Conservation (phyloP, 1,140 invertebrate species). For the Brevipalpus yothersi region DNA sequence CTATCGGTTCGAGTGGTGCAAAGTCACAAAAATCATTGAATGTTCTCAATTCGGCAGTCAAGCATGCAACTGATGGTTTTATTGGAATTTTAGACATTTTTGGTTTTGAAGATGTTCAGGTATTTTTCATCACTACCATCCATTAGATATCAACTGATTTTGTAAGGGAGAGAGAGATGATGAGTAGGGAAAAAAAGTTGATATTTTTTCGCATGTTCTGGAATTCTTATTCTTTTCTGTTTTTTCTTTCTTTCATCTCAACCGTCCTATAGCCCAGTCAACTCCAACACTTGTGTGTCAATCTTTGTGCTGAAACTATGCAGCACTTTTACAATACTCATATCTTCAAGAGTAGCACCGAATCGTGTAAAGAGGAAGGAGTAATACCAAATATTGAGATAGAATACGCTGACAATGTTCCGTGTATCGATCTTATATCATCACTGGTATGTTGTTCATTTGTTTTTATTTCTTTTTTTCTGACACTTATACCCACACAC, state of each 20-base stretch:
- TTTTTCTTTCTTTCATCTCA: conserved; percentile 2
- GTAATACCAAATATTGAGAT: conserved; percentile 71
- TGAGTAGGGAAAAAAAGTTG: not conserved
- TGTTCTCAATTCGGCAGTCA: conserved; percentile 63
- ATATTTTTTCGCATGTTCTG: not conserved
- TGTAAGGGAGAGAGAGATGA: not conserved
- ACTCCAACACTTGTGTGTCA: conserved; percentile 76
- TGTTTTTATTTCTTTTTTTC: not conserved
- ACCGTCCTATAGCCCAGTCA: conserved; percentile 37
- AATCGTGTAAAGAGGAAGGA: conserved; percentile 76
- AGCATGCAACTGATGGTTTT: conserved; percentile 79
- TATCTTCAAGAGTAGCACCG: conserved; percentile 78
- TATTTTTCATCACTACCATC: conserved; percentile 12
- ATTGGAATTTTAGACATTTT: conserved; percentile 89
- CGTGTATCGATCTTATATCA: conserved; percentile 80
- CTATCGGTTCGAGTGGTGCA: conserved; percentile 53
- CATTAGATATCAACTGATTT: not conserved
- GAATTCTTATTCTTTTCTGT: not conserved
- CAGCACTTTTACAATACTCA: conserved; percentile 93
- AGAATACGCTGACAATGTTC: conserved; percentile 82
- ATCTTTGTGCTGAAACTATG: conserved; percentile 85
- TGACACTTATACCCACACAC: not conserved
- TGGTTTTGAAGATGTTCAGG: conserved; percentile 70
- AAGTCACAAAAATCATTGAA: conserved; percentile 54
- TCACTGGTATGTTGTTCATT: conserved; percentile 35